phyloP scores from a whole-genome alignment of 2,888 invertebrate species.

The Andrena praecox region DNA sequence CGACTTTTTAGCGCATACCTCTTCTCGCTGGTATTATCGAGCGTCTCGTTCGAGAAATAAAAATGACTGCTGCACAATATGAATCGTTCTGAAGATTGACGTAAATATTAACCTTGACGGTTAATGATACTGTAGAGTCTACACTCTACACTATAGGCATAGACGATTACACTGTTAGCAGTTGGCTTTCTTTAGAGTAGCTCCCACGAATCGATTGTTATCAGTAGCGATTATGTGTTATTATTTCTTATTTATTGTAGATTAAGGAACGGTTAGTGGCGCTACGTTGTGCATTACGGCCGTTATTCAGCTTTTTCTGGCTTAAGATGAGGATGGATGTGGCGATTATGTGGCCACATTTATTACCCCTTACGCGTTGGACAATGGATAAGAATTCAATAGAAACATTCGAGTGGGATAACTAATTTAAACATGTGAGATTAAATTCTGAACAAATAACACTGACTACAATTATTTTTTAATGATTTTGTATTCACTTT shows the following conservation, averaged over 20 bases:
- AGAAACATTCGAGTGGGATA: too few species aligned
- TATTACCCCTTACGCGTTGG: not conserved
- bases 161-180: constrained; percentile 25
- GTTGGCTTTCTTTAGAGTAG: constrained; percentile 29
- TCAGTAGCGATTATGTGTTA: constrained; percentile 31
- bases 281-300: not conserved
- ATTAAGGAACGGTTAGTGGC: not conserved
- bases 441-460: too few species aligned
- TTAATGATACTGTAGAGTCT: constrained; percentile 18
- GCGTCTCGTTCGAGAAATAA: constrained; percentile 32
- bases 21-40: constrained; percentile 5
- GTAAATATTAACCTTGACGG: constrained; percentile 63
- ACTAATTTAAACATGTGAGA: too few species aligned
- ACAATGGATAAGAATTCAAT: not conserved
- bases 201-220: constrained; percentile 19
- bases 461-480: too few species aligned
- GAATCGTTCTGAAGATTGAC: constrained; percentile 53
- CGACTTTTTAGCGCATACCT: too few species aligned
- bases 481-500: too few species aligned
- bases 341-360: not conserved
- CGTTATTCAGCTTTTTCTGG: constrained; percentile 3
- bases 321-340: not conserved
- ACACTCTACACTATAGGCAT: too few species aligned
- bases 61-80: constrained; percentile 40
- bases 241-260: constrained; percentile 21